phyloP scores from a whole-genome alignment of 2,888 invertebrate genomes.

The Volucella zonaria region DNA sequence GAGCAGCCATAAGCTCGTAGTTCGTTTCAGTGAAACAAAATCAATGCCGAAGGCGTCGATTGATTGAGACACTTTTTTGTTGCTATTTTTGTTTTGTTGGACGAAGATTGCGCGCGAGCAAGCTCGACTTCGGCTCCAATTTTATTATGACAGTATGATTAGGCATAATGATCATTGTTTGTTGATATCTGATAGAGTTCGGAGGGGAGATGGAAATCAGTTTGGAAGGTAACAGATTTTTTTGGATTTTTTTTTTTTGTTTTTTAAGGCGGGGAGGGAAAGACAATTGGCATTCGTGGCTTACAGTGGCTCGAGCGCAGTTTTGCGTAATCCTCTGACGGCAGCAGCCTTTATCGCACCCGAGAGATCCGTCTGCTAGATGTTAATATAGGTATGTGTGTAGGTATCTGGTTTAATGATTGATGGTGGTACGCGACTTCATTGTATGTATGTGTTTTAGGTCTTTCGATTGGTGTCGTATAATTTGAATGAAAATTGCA shows the following conservation, averaged over 20 bases:
- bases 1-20: conserved; percentile 5
- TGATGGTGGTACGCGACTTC: conserved; percentile 56
- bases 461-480: conserved; percentile 63
- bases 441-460: too few relatives aligned
- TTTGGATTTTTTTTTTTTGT: conserved; percentile 2
- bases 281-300: conserved; percentile 65
- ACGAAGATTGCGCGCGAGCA: conserved; percentile 55
- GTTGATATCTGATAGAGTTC: conserved; percentile 36
- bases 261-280: neutral
- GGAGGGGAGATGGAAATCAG: conserved; percentile 1
- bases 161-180: conserved; percentile 77
- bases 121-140: conserved; percentile 70
- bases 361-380: conserved; percentile 43
- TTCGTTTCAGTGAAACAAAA: conserved; percentile 51
- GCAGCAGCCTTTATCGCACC: conserved; percentile 30
- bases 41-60: conserved; percentile 69
- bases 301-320: conserved; percentile 42
- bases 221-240: conserved; percentile 27
- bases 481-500: conserved; percentile 73
- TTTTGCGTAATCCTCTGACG: conserved; percentile 69
- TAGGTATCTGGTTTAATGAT: conserved; percentile 55
- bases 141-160: conserved; percentile 82
- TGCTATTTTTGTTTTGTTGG: conserved; percentile 12
- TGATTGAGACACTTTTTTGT: conserved; percentile 67
- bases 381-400: too few relatives aligned